These are phyloP conservation scores for Actinia equina DNA, from an alignment of 64 coral and sea anemone genomes.

Conservation along the genomic window DNA sequence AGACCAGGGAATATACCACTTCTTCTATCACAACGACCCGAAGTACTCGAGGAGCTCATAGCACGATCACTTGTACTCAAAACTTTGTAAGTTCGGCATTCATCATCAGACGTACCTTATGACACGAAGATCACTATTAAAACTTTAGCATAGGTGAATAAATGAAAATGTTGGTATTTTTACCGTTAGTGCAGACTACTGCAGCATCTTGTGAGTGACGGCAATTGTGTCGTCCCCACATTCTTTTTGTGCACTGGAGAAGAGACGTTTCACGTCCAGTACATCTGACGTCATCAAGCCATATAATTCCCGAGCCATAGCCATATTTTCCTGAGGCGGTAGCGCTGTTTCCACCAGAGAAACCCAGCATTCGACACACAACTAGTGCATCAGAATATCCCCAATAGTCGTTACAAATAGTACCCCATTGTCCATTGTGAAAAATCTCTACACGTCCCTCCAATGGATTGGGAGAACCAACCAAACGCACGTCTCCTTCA, in stretches of 20 bases:
- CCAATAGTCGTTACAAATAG: slow-evolving; percentile 20
- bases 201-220: background rate
- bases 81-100: background rate
- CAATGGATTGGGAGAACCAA: background rate
- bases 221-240: slow-evolving; percentile 11
- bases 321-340: background rate
- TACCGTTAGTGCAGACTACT: background rate
- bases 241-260: background rate
- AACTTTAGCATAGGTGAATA: too few relatives aligned
- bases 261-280: background rate
- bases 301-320: background rate
- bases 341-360: background rate
- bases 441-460: slow-evolving; percentile 8
- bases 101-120: slow-evolving; percentile 9
- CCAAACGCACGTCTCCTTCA: background rate
- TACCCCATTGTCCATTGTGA: slow-evolving; percentile 14
- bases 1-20: background rate
- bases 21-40: background rate
- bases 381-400: background rate
- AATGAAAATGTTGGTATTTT: too few relatives aligned
- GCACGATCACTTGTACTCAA: background rate
- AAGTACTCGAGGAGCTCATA: background rate
- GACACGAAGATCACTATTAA: too few relatives aligned
- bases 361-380: slow-evolving; percentile 7
- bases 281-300: slow-evolving; percentile 8